Base-by-base conservation (phyloP, 1,140 invertebrate genomes). In the Caenorhabditis remanei region DNA sequence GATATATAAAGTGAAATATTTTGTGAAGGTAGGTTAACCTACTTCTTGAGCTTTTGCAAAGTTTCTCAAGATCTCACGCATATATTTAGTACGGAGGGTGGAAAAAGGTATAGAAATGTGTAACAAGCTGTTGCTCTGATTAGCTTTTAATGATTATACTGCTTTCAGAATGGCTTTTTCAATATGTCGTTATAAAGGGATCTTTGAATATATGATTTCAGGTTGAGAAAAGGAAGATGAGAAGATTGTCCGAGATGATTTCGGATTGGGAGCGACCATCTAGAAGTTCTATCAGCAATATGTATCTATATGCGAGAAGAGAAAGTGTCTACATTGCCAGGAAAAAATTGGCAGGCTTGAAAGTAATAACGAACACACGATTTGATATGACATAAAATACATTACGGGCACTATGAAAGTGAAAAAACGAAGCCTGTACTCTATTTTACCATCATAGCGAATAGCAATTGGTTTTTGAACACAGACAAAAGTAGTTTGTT, bases 281-380 rank as follows among this genome's bases (percentile, higher is more conserved):
- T 0, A 53, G 91, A 56, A 87, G 91, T 19, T 93, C 92, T 7
- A 85, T 92, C 14, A 86, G 89, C n/a, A 90, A 92, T 56, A 89
- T 92, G 90, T 92, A 92, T 67, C 55, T 85, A 8, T 92, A 92
- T 79, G 91, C 91, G 7, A 83, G 91, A 56, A 79, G 91, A 84
- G 91, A 92, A 71, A 89, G 87, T 19, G 91, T 92, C 43, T 92
- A 92, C 85, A 92, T 92, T 83, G 91, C 91, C 7, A 85, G 91
- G 63, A 92, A 92, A 53, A 92, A 92, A 61, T 86, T 92, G 21
- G 91, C 91, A 43, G 91, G 91, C 21, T 82, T 92, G 8, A 92
- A 92, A 75, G 86, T 87, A 41, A 79, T 61, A 21, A 83, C 32
- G 6, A 48, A 7, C n/a, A 19, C 0, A 7, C 4, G 40, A 24